These are phyloP conservation scores for Tenthredo mesomela DNA, from an alignment of 2,888 invertebrate genomes.

Conservation along the genomic window DNA sequence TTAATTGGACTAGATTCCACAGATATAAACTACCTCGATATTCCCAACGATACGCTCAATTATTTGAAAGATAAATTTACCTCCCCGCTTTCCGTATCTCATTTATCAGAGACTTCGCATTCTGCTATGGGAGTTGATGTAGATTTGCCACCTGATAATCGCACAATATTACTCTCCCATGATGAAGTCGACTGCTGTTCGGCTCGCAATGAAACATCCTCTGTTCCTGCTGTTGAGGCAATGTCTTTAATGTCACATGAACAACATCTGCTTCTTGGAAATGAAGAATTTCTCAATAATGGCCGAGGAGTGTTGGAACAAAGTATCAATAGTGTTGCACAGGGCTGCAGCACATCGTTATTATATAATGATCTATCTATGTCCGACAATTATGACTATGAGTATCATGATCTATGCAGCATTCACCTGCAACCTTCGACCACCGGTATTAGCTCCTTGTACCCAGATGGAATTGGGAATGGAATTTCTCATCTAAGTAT, in stretches of 20 bases:
- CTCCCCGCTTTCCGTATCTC: not conserved
- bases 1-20: constrained; percentile 10
- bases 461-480: not conserved
- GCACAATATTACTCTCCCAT: not conserved
- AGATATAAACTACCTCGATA: not conserved
- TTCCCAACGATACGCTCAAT: not conserved
- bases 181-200: not conserved
- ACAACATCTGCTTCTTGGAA: not conserved
- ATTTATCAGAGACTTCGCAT: not conserved
- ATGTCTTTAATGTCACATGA: constrained; percentile 2
- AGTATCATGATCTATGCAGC: not conserved
- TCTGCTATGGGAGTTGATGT: not conserved
- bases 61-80: not conserved
- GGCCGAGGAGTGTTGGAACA: not conserved
- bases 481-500: not conserved
- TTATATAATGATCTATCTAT: not conserved
- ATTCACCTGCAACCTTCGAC: not conserved
- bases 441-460: not conserved
- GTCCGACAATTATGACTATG: not conserved
- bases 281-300: not conserved
- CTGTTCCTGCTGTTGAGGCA: constrained; percentile 16
- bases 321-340: not conserved
- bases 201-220: constrained; percentile 6
- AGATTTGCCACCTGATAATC: not conserved
- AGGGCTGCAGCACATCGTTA: not conserved